These are phyloP conservation scores for Bellardia pandia DNA, from an alignment of 2,888 invertebrate genomes.

Conservation along the genomic window DNA sequence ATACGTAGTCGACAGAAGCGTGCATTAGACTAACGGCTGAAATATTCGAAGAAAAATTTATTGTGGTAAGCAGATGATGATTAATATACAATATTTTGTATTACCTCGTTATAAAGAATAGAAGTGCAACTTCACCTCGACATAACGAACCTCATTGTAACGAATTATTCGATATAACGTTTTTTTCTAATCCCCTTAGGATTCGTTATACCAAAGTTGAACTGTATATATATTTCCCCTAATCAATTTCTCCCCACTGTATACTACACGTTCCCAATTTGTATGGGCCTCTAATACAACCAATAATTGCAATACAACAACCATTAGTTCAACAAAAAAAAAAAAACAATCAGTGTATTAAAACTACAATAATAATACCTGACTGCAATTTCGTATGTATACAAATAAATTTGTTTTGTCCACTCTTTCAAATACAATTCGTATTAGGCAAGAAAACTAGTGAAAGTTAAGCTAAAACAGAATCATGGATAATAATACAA, in stretches of 20 bases:
- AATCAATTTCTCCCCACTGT: background rate
- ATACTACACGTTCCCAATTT: background rate
- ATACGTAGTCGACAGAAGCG: too few relatives aligned
- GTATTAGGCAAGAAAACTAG: constrained; percentile 57
- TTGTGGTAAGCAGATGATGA: too few relatives aligned
- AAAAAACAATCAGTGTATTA: constrained; percentile 7
- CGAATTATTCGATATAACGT: too few relatives aligned
- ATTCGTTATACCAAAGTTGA: too few relatives aligned
- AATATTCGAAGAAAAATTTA: too few relatives aligned
- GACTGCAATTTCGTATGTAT: background rate
- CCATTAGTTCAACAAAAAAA: background rate
- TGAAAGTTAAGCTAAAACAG: constrained; percentile 56
- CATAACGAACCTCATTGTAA: too few relatives aligned
- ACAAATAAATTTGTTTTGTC: background rate
- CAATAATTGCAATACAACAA: background rate
- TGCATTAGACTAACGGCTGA: too few relatives aligned
- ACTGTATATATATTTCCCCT: background rate
- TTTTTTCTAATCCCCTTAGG: too few relatives aligned
- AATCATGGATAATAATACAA: constrained; percentile 51
- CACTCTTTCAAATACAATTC: background rate
- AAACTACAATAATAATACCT: background rate
- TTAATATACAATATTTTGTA: too few relatives aligned
- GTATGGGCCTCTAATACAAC: background rate
- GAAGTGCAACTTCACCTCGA: too few relatives aligned
- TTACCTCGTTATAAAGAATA: too few relatives aligned